These are phyloP conservation scores for Acipenser ruthenus DNA, from an alignment of 2,797 vertebrate genomes.

Conservation along the genomic window DNA sequence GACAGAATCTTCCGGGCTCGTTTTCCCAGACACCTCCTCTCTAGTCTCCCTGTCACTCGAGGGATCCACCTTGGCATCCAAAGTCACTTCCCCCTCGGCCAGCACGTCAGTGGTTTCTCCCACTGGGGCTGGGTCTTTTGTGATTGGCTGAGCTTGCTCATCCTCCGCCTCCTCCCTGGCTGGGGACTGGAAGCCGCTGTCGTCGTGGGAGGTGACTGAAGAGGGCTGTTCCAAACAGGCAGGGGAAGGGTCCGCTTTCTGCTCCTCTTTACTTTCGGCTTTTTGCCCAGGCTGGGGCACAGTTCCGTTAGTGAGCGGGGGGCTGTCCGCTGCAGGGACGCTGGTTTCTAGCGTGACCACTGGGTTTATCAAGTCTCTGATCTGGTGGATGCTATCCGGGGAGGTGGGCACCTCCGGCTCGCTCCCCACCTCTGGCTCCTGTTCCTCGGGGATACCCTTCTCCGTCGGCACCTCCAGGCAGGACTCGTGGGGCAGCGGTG, in stretches of 20 bases:
- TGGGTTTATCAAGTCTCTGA: conserved; percentile 62
- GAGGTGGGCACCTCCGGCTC: conserved; percentile 36
- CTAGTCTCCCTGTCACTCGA: conserved; percentile 38
- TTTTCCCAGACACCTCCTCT: conserved; percentile 34
- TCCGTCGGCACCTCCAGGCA: conserved; percentile 58
- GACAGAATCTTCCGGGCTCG: not conserved
- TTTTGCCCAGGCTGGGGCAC: conserved; percentile 26
- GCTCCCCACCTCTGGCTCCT: not conserved
- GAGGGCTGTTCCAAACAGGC: conserved; percentile 8
- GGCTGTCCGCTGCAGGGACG: accelerated
- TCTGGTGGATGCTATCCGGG: conserved; percentile 53
- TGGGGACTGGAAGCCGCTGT: conserved; percentile 45
- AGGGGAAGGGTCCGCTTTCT: conserved; percentile 36
- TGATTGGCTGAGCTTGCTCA: conserved; percentile 13
- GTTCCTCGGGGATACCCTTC: conserved; percentile 61
- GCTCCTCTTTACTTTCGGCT: conserved; percentile 23
- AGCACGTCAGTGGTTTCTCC: conserved; percentile 30
- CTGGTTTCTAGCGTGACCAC: conserved; percentile 45
- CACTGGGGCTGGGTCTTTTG: conserved; percentile 21
- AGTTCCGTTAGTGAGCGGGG: conserved; percentile 37
- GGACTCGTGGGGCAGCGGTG: conserved; percentile 57
- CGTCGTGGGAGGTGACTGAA: conserved; percentile 26
- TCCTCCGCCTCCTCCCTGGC: conserved; percentile 31
- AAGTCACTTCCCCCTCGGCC: conserved; percentile 34
- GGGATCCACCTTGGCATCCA: conserved; percentile 27